Percentiles rank a stretch among this genome's conserved stretches.
These are phyloP conservation scores for Liodrosophila aerea DNA, from an alignment of 2,888 invertebrate genomes.

Conservation along the genomic window DNA sequence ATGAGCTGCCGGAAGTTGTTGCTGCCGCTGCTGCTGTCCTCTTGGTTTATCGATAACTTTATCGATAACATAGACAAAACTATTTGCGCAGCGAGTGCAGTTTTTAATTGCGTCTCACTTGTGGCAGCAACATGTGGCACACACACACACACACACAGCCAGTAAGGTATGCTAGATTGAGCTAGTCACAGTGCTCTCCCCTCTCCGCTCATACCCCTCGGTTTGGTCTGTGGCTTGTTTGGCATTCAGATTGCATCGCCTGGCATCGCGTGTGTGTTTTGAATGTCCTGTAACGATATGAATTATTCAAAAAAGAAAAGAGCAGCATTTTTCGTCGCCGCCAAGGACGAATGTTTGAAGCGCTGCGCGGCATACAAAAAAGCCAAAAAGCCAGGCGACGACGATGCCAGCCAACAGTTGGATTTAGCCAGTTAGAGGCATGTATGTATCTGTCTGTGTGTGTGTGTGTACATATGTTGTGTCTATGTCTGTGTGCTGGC, in stretches of 20 bases:
- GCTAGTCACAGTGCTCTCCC: slow-evolving; percentile 41
- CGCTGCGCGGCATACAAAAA: slow-evolving; percentile 80
- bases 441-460: slow-evolving; percentile 25
- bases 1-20: slow-evolving; percentile 51
- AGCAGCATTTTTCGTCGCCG: slow-evolving; percentile 66
- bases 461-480: slow-evolving; percentile 13
- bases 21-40: slow-evolving; percentile 12
- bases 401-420: slow-evolving; percentile 57
- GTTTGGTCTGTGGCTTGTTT: slow-evolving; percentile 53
- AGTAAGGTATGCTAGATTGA: slow-evolving; percentile 1
- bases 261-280: slow-evolving; percentile 77
- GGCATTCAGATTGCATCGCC: slow-evolving; percentile 82
- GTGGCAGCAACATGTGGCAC: slow-evolving; percentile 69
- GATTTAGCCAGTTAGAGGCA: slow-evolving; percentile 67
- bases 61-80: slow-evolving; percentile 55
- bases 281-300: slow-evolving; percentile 82
- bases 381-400: slow-evolving; percentile 54
- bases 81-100: slow-evolving; percentile 51
- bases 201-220: background rate
- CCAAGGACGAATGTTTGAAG: slow-evolving; percentile 80
- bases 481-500: slow-evolving; percentile 33
- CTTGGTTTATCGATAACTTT: slow-evolving; percentile 58
- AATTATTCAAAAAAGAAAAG: slow-evolving; percentile 81
- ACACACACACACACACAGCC: slow-evolving; percentile 23
- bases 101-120: slow-evolving; percentile 75